Base-by-base conservation (phyloP, 2,888 invertebrate species). In the Cantharis flavilabris region DNA sequence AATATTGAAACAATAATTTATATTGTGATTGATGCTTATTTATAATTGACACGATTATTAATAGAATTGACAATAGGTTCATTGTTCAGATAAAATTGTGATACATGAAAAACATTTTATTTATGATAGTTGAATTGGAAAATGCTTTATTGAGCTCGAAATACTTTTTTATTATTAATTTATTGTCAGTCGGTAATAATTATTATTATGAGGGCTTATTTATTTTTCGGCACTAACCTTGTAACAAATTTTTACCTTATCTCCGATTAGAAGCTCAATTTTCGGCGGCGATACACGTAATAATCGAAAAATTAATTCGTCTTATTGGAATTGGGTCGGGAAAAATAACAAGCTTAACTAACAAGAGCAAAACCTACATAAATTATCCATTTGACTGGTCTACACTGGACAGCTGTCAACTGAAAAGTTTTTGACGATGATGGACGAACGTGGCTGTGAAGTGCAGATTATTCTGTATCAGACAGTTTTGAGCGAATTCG, bases 101-200 rank as follows among this genome's bases (percentile, higher is more conserved):
- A 83, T 83, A 81, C 79, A 79, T 80, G 23, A 81, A 49, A 82
- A 79, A 81, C 83, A 83, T 83, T 83, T 83, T 82, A 83, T 83
- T 82, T 83, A 82, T 81, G 82, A 82, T 80, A 81, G 20, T 20
- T 81, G 82, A 82, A 83, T 83, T 83, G 83, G 82, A 83, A 83
- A 83, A 83, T 81, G 82, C 80, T 83, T 82, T 83, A 80, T 75
- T 72, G 71, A 75, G 65, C 70, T 64, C 13, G 33, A 33, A 33
- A 13, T 33, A 13, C 4, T 33, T 33, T 33, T 13, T 33, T 33
- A 33, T 13, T 33, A 13, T 33, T 33, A 33, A 33, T 33, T 33
- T 33, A 33, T 33, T 13, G 33, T 13, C 33, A 11, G 33, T 33
- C 13, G 11, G 10, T 30, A 30, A 30, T 30, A 30, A 30, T 30